phyloP scores from a whole-genome alignment of 2,797 vertebrate species.

The Falco naumanni region DNA sequence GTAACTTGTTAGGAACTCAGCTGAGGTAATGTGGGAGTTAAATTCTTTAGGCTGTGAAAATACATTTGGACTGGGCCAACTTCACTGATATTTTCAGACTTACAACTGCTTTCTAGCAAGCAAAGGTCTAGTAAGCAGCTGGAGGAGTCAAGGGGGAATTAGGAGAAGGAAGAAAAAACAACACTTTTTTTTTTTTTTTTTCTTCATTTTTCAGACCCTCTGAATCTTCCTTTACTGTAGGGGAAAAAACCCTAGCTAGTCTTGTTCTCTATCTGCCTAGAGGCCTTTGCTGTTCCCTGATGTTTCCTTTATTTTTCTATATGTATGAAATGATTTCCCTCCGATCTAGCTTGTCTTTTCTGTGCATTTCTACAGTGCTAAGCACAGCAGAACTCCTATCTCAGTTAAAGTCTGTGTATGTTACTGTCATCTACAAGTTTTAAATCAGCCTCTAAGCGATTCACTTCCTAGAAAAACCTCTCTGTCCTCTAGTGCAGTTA shows the following conservation, averaged over 20 bases:
- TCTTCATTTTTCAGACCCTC: background rate
- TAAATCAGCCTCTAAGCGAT: background rate
- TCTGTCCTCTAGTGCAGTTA: background rate
- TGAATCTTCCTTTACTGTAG: background rate
- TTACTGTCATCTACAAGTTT: background rate
- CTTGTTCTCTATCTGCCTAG: background rate
- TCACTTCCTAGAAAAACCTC: background rate
- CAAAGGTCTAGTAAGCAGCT: background rate
- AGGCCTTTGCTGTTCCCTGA: background rate
- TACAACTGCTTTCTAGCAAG: background rate
- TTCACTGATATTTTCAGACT: background rate
- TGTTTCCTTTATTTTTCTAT: background rate
- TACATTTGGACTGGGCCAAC: background rate
- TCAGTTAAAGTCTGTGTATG: background rate
- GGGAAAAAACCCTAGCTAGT: background rate
- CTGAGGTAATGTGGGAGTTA: background rate
- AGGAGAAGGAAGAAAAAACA: background rate
- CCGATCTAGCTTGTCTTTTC: accelerated
- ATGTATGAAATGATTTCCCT: background rate
- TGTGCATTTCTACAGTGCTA: background rate
- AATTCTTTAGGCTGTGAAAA: background rate
- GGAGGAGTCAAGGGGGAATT: background rate
- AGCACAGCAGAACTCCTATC: background rate
- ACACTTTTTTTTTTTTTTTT: accelerated
- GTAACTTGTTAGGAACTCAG: background rate